phyloP scores from a whole-genome alignment of 2,797 vertebrate genomes.

The Microctenopoma steveboyesi region DNA sequence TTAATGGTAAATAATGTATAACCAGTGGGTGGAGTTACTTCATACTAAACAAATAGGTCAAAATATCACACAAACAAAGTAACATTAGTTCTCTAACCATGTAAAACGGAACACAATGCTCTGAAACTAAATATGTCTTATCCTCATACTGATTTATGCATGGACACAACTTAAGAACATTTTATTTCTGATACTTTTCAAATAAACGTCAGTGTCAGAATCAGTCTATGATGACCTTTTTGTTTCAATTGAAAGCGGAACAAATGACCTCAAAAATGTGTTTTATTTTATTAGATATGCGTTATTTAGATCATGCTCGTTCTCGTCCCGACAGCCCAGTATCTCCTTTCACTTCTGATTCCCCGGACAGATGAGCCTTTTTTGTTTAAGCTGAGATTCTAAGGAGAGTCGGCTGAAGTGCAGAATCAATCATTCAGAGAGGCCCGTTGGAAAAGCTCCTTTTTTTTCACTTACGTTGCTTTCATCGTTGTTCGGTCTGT shows the following conservation, averaged over 20 bases:
- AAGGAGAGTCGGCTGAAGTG: constrained; percentile 44
- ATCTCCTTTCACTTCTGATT: constrained; percentile 24
- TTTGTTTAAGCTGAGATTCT: constrained; percentile 36
- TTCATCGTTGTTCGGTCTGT: constrained; percentile 82
- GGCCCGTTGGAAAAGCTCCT: background rate
- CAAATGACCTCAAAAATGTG: constrained; percentile 14
- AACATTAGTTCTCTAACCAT: too few species aligned
- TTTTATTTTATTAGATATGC: background rate
- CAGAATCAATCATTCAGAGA: constrained; percentile 54
- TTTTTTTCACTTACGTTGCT: constrained; percentile 8
- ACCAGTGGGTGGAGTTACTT: background rate
- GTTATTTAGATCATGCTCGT: constrained; percentile 48
- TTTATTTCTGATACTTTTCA: background rate
- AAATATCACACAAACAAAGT: background rate
- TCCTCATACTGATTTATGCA: background rate
- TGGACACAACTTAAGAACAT: background rate
- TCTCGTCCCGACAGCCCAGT: background rate
- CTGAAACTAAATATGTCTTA: background rate
- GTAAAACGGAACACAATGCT: background rate
- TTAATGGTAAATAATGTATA: background rate
- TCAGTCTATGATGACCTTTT: background rate
- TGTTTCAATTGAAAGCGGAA: constrained; percentile 5
- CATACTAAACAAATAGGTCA: background rate
- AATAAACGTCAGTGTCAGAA: constrained; percentile 6
- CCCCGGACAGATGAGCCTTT: constrained; percentile 38